Percentiles rank a stretch among this genome's conserved stretches.
These are phyloP conservation scores for Babylonia areolata DNA, from an alignment of 1,140 invertebrate species.

Conservation along the genomic window DNA sequence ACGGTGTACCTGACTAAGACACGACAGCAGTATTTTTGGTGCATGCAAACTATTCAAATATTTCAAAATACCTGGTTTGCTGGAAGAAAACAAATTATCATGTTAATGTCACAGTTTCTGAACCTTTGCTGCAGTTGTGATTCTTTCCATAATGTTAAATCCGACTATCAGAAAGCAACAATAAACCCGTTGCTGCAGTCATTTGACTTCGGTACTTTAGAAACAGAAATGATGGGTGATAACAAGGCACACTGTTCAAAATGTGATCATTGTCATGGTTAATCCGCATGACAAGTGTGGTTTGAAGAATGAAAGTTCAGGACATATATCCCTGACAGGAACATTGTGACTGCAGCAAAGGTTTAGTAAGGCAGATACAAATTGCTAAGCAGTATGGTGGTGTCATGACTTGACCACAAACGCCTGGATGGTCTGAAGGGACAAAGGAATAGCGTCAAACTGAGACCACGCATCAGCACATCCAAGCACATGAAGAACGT, in stretches of 20 bases:
- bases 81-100: constrained; percentile 19
- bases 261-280: no score
- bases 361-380: background rate
- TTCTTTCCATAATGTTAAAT: background rate
- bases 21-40: constrained; percentile 12
- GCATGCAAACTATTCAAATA: background rate
- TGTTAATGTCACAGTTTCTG: background rate
- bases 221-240: no score
- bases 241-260: no score
- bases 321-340: background rate
- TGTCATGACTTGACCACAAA: background rate
- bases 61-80: background rate
- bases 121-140: constrained; percentile 42
- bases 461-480: background rate
- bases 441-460: background rate
- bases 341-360: constrained; percentile 52
- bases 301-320: no score
- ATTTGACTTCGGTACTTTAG: background rate
- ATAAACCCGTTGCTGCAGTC: constrained; percentile 39
- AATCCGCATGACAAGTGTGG: no score
- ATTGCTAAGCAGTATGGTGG: background rate
- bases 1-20: constrained; percentile 24
- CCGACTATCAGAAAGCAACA: background rate
- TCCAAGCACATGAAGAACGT: background rate
- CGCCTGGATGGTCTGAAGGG: background rate